Base-by-base conservation (phyloP, 2,113 vertebrate species). In the Cardinalis cardinalis region DNA sequence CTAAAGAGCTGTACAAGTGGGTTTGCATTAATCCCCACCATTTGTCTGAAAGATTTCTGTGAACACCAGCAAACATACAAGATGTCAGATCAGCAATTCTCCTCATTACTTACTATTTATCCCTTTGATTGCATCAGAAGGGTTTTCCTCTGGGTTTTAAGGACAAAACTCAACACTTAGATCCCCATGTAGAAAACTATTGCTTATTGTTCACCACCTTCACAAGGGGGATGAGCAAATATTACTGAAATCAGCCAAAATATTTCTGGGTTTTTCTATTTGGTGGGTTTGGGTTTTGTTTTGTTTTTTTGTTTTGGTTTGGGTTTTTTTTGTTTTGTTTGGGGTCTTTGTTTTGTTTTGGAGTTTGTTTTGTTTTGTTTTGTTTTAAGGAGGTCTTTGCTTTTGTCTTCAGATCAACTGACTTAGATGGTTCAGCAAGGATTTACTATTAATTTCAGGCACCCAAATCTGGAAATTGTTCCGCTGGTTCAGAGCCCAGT, bases 1-100 rank as follows among this genome's bases (percentile, higher is more conserved):
- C 63, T 49, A 71, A 86, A 76, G 87, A 95, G 93, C 92, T 94
- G 85, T 85, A 91, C 90, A 92, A 96, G 92, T 49, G 63, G 58
- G 44, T 90, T 90, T 92, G 72, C 3, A 3, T 14, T 96, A 97
- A 95, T 94, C 80, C 85, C 53, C 64, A 59, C n/a, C 10, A 56
- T 80, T 91, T 87, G 60, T 71, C 60, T 56, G 61, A 88, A 91
- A 89, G 89, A 52, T 53, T 95, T 87, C 69, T 5, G 7, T 2
- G 28, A 95, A 87, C 4, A 21, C 28, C 76, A 89, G 71, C 0
- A 15, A 91, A 53, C 23, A 21, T 3, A 51, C 10, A 38, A 95
- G 60, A 41, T 79, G 70, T 65, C 80, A 95, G 73, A 68, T 55
- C 5, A 16, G 64, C 14, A 10, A 55, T 56, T 61, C 72, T 80